Percentiles rank a stretch among this genome's conserved stretches.
phyloP scores from a whole-genome alignment of 1,140 invertebrate genomes.

The Cyclargus thomasi region DNA sequence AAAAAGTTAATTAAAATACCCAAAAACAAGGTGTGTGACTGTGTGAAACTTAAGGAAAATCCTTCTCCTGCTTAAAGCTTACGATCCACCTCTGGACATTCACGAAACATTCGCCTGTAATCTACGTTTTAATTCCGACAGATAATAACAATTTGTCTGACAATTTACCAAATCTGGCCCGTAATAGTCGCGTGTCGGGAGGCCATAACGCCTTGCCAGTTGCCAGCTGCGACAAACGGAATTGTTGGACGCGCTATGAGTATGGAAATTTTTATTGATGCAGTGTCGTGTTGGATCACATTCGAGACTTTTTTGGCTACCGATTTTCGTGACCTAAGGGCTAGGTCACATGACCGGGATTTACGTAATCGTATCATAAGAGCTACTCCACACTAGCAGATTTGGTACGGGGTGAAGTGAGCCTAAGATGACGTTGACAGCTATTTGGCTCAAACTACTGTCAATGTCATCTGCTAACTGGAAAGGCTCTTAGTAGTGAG shows the following conservation, averaged over 20 bases:
- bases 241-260: background rate
- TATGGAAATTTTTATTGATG: slow-evolving; percentile 3
- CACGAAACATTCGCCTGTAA: background rate
- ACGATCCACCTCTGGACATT: background rate
- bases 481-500: no score
- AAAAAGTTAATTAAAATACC: no score
- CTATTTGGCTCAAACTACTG: no score
- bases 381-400: no score
- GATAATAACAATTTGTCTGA: slow-evolving; percentile 26
- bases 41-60: no score
- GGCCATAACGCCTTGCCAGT: slow-evolving; percentile 34
- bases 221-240: slow-evolving; percentile 23
- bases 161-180: slow-evolving; percentile 28
- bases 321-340: background rate
- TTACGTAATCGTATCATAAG: no score
- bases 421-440: no score
- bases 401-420: no score
- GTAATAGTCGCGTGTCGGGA: slow-evolving; percentile 33
- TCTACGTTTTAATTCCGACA: slow-evolving; percentile 8
- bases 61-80: no score
- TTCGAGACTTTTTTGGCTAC: background rate
- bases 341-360: no score
- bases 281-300: background rate
- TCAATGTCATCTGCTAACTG: no score
- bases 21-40: no score